Evolutionary conservation across 2,113 vertebrate species (phyloP), one percentile per base, ranked within the genome.

Genomic region (Callithrix jacchus): DNA sequence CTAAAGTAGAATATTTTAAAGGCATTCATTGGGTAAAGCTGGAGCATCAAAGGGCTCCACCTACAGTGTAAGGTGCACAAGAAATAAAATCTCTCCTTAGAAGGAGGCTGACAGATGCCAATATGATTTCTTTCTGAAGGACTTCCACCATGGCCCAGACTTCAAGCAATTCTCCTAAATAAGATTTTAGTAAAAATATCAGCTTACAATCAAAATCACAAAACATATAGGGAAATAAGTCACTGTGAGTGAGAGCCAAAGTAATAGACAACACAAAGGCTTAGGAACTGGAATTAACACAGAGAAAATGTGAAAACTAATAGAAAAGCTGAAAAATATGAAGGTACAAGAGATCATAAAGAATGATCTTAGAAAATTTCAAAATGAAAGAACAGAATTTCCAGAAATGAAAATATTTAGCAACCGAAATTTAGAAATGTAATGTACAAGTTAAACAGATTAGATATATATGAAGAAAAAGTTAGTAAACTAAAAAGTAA

Each of bases 341-440:
- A 92, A 16, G 1, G 16, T 86, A 54, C 10, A 64, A 79, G 30
- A 83, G 13, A 73, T 10, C 35, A 6, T 83, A 87, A 81, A 45
- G 58, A 93, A 95, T 40, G 27, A 71, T 45, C 42, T 76, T 52
- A 47, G 37, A 37, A 95, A 86, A 70, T 18, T 87, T 90, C 83
- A 42, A 83, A 93, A 66, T 47, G 45, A 87, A 93, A 79, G 35
- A 56, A 61, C 35, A 49, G 20, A n/a, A 87, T 66, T 32, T 54
- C 77, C 64, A 47, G 17, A 79, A 54, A 25, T 35, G 27, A 81
- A 97, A 91, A 84, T 79, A 93, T 74, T 89, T 86, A 86, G 30
- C 58, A 94, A 54, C 47, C 77, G 42, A 5, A 25, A 64, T 47
- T 18, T 82, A 82, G 20, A 82, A 85, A 89, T 3, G 2, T 37